A percentile compares a stretch with the other conserved stretches of the same genome.
Evolutionary conservation across 2,113 vertebrate species (phyloP).

Genomic region (Xyliphius kryptos): DNA sequence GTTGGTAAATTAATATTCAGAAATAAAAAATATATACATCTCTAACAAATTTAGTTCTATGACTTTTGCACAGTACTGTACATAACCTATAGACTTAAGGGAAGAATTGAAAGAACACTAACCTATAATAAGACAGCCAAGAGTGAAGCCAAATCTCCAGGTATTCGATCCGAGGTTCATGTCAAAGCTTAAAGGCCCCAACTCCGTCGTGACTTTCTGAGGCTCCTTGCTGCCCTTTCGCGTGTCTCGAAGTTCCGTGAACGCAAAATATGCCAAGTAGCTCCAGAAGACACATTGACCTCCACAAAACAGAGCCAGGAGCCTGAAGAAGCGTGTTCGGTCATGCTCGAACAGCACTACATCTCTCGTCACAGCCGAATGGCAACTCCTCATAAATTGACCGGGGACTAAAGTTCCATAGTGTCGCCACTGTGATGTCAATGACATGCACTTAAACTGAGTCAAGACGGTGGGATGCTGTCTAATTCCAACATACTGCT

Average conservation of each 20-base stretch:
- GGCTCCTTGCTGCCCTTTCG: neutral
- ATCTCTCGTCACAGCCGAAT: constrained; percentile 59
- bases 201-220: constrained; percentile 16
- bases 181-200: constrained; percentile 51
- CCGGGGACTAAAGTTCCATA: neutral
- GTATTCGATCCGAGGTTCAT: constrained; percentile 61
- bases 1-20: no score
- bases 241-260: constrained; percentile 56
- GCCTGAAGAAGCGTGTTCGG: constrained; percentile 65
- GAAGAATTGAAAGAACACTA: no score
- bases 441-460: neutral
- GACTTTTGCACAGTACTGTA: no score
- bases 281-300: constrained; percentile 78
- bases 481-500: neutral
- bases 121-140: constrained; percentile 70
- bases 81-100: no score
- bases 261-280: constrained; percentile 72
- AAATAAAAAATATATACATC: no score
- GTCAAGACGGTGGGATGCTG: neutral
- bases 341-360: constrained; percentile 76
- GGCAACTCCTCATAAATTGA: no score
- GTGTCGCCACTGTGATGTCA: neutral
- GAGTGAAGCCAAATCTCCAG: constrained; percentile 77
- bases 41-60: no score
- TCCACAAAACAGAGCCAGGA: constrained; percentile 72